Percentiles rank a stretch among this genome's conserved stretches.
Conservation (phyloP, 2,113 vertebrate genomes). For the Electrona antarctica region DNA sequence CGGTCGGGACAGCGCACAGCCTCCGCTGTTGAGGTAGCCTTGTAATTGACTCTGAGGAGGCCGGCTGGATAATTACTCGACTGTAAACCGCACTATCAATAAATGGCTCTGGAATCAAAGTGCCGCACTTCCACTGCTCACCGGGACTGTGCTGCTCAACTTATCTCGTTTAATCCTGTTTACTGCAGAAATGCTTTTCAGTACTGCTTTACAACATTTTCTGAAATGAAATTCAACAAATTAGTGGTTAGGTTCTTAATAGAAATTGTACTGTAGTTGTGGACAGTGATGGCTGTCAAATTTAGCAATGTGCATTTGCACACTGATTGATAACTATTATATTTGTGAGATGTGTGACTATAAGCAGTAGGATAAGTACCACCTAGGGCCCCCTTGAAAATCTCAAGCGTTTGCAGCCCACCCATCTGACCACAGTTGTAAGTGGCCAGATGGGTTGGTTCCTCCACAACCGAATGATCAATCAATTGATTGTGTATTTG, state of each 20-base stretch:
- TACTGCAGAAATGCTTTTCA: background rate
- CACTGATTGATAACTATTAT: background rate
- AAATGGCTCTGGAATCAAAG: slow-evolving; percentile 46
- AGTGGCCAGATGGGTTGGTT: too few relatives aligned
- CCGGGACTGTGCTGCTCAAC: slow-evolving; percentile 15
- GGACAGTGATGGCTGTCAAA: background rate
- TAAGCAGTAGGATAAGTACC: background rate
- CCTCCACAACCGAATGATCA: too few relatives aligned
- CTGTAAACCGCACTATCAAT: slow-evolving; percentile 53
- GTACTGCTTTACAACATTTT: background rate
- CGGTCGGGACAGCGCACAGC: slow-evolving; percentile 45
- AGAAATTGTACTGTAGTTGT: background rate
- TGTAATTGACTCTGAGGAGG: slow-evolving; percentile 65
- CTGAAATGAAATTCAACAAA: too few relatives aligned
- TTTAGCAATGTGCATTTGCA: background rate
- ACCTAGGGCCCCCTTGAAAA: too few relatives aligned
- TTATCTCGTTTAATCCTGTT: slow-evolving; percentile 2
- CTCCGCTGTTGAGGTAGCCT: slow-evolving; percentile 70
- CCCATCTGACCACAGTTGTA: too few relatives aligned
- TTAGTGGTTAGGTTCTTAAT: background rate
- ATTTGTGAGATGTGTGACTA: background rate
- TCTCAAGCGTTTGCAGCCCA: too few relatives aligned
- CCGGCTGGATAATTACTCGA: slow-evolving; percentile 61
- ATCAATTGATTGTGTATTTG: too few relatives aligned
- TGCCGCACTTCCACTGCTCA: slow-evolving; percentile 12